Conservation (phyloP, 2,888 invertebrate genomes). For the Volucella inflata region DNA sequence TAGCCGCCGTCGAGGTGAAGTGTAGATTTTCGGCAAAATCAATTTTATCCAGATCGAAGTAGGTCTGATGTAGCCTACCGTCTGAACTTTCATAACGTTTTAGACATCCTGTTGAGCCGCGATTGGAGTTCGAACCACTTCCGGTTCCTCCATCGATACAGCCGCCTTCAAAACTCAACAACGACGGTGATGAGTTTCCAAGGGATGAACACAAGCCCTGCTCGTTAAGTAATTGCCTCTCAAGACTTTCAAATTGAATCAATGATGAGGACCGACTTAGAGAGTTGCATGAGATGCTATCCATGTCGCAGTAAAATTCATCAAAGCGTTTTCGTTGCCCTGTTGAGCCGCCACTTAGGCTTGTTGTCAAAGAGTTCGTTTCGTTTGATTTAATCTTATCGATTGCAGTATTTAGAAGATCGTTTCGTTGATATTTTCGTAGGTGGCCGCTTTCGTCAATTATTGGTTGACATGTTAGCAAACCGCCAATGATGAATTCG, state of each 20-base stretch:
- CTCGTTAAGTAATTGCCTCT: slow-evolving; percentile 86
- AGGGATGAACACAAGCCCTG: slow-evolving; percentile 83
- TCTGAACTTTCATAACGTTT: slow-evolving; percentile 82
- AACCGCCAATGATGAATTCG: slow-evolving; percentile 77
- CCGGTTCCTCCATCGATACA: slow-evolving; percentile 70
- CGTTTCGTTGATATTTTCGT: slow-evolving; percentile 77
- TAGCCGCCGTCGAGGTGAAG: slow-evolving; percentile 59
- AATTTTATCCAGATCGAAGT: slow-evolving; percentile 82
- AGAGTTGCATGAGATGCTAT: slow-evolving; percentile 85
- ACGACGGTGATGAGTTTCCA: slow-evolving; percentile 83
- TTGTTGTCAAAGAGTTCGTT: slow-evolving; percentile 51
- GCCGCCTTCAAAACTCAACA: slow-evolving; percentile 80
- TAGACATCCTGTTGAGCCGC: slow-evolving; percentile 81
- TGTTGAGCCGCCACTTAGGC: slow-evolving; percentile 23
- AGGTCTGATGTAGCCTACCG: slow-evolving; percentile 82
- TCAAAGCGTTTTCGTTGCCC: slow-evolving; percentile 80
- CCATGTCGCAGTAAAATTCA: slow-evolving; percentile 83
- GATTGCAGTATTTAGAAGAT: slow-evolving; percentile 69
- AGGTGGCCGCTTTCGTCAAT: slow-evolving; percentile 62
- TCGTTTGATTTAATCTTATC: slow-evolving; percentile 63
- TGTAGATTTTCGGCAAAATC: slow-evolving; percentile 80
- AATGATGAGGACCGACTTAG: slow-evolving; percentile 92
- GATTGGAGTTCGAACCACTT: slow-evolving; percentile 79
- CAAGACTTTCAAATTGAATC: slow-evolving; percentile 93
- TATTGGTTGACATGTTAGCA: slow-evolving; percentile 61